Base-by-base conservation (phyloP, 1,140 invertebrate species). In the Sitodiplosis mosellana region DNA sequence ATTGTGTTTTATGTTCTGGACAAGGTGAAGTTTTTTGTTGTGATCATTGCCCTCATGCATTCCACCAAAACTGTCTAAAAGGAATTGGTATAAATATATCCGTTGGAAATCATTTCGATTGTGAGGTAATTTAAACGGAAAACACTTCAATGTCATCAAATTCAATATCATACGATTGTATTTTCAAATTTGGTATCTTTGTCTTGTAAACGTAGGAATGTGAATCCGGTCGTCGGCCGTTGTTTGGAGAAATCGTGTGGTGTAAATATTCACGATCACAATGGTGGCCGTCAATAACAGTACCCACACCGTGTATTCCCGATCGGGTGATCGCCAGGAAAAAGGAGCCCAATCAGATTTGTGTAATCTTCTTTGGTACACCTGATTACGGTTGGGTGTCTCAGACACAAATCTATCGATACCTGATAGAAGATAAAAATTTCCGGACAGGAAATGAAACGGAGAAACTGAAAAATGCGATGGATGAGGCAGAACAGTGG, bases 161-260 rank as follows among this genome's bases (percentile, higher is more conserved):
- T n/a, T n/a, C n/a, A n/a, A n/a, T n/a, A n/a, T n/a, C n/a, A 27
- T 27, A 27, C 10, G 10, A 5, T 5, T 27, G 10, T 27, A 27
- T 27, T 5, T 27, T 27, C 60, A 63, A 42, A 57, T 34, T 41
- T 91, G 80, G n/a, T n/a, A n/a, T n/a, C n/a, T 56, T 81, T 86
- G 54, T 97, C 91, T 27, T 27, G 4, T 5, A 27, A 27, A 27
- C 10, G 27, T 10, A 27, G 61, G 87, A 92, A 59, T 97, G 92
- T 68, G 77, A 84, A 58, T 78, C 77, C 1, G 89, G 90, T 6
- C 74, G 87, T 46, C 69, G 87, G 52, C 87, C 89, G 2, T 64
- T 91, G 8, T 94, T 91, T 61, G 88, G 87, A 4, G 89, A 95
- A 63, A 81, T 97, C 56, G 83, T 94, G 5, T 95, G 91, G 91